These are phyloP conservation scores for Rhizoglyphus robini DNA, from an alignment of 1,140 invertebrate genomes.

Conservation along the genomic window DNA sequence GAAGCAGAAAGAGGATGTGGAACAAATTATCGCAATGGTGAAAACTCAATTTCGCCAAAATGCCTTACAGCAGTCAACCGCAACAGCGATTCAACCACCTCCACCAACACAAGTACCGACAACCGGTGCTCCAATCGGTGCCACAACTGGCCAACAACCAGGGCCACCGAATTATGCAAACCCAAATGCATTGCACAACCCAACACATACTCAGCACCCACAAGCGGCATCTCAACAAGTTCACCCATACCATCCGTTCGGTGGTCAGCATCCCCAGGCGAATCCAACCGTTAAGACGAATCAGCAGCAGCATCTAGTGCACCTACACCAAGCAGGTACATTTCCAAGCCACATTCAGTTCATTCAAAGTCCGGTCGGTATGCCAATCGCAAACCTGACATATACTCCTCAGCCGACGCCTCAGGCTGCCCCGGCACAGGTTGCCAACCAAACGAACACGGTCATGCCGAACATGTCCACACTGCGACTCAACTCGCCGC, in stretches of 20 bases:
- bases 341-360: neutral
- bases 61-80: neutral
- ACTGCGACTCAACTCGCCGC: neutral
- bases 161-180: neutral
- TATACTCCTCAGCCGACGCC: neutral
- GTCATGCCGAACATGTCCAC: slow-evolving; percentile 13
- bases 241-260: neutral
- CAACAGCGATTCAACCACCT: neutral
- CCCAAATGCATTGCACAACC: neutral
- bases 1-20: slow-evolving; percentile 31
- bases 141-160: neutral
- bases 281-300: neutral
- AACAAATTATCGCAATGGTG: neutral
- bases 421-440: neutral
- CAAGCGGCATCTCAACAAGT: neutral
- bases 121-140: neutral
- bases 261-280: slow-evolving; percentile 1
- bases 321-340: neutral
- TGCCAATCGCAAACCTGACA: slow-evolving; percentile 5
- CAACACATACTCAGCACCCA: neutral
- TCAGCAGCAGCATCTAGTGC: neutral
- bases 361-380: neutral
- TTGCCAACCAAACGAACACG: neutral
- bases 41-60: neutral
- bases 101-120: neutral